Evolutionary conservation across 1,140 invertebrate species (phyloP).

Genomic region (Lepidotrigona ventralis): DNA sequence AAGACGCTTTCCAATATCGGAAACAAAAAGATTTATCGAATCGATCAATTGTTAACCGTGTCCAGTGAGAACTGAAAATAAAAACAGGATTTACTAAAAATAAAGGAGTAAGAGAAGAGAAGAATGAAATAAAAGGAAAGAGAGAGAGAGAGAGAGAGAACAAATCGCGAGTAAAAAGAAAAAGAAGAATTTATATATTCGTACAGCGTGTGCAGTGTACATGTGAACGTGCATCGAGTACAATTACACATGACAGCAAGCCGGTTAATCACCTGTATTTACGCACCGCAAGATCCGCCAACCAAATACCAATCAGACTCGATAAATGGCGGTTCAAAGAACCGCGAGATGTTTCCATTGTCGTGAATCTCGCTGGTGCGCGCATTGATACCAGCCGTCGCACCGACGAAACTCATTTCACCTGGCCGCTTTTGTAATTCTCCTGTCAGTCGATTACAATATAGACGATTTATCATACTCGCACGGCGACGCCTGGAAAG

Average conservation of each 20-base stretch:
- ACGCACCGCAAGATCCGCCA: conserved; percentile 22
- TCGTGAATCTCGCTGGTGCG: conserved; percentile 56
- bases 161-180: not conserved
- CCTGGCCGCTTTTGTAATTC: conserved; percentile 48
- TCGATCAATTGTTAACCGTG: conserved; percentile 12
- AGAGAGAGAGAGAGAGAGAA: not conserved
- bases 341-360: conserved; percentile 65
- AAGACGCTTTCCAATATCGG: not conserved
- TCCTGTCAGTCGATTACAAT: conserved; percentile 55
- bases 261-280: conserved; percentile 52
- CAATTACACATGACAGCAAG: conserved; percentile 16
- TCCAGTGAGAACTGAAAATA: not conserved
- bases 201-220: no score
- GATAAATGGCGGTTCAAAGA: conserved; percentile 65
- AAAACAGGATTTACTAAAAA: not conserved
- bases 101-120: not conserved
- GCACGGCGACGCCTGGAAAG: conserved; percentile 41
- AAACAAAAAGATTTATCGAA: conserved; percentile 5
- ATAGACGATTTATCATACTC: conserved; percentile 61
- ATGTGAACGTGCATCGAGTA: not conserved
- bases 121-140: not conserved
- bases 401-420: conserved; percentile 60
- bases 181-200: conserved; percentile 5
- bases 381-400: conserved; percentile 68
- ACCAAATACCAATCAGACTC: conserved; percentile 48